phyloP scores from a whole-genome alignment of 2,797 vertebrate species.

The Tamandua tetradactyla region DNA sequence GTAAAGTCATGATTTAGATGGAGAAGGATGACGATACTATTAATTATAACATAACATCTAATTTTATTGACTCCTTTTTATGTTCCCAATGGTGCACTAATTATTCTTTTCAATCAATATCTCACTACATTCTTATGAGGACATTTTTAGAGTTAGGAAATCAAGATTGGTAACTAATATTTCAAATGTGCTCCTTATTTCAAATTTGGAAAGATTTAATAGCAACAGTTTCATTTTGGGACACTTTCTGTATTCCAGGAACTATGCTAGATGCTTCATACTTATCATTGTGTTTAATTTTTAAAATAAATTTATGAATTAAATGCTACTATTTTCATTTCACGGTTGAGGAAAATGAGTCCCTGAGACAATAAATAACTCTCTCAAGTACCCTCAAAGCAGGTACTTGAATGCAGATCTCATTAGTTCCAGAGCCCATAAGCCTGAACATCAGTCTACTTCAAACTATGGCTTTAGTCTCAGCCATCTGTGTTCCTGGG shows the following conservation, averaged over 20 bases:
- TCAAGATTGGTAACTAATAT: neutral
- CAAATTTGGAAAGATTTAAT: neutral
- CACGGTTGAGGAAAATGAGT: neutral
- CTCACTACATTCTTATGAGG: neutral
- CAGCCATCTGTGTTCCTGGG: neutral
- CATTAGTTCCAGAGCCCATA: neutral
- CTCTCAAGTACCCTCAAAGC: neutral
- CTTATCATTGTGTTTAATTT: neutral
- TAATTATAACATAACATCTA: neutral
- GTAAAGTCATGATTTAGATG: neutral
- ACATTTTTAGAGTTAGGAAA: neutral
- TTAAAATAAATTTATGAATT: neutral
- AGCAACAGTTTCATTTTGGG: neutral
- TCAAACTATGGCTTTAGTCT: neutral
- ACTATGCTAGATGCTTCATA: neutral
- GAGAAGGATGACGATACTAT: neutral
- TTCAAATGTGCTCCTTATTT: neutral
- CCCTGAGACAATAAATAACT: neutral
- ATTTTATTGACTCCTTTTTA: neutral
- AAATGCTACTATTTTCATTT: neutral
- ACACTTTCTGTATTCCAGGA: neutral
- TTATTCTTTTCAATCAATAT: neutral
- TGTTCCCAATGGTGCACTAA: neutral
- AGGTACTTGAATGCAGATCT: neutral
- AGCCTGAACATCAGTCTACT: too few relatives aligned